Base-by-base conservation (phyloP, 2,888 invertebrate species). In the Aspidapion aeneum region DNA sequence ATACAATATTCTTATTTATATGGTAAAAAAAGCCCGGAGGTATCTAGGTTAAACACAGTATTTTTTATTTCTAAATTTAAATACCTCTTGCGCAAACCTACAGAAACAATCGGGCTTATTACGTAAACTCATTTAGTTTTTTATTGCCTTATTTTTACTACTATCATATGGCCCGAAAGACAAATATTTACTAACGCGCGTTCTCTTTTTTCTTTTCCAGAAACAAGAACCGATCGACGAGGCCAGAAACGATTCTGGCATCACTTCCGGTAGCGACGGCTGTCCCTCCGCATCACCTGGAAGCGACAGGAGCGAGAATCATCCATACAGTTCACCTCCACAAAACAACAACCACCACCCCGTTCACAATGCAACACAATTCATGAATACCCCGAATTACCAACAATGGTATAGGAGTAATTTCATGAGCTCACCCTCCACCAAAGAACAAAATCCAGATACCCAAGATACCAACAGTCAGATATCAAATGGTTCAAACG, bases 211-310 rank as follows among this genome's bases (percentile, higher is more conserved):
- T 68, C 68, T 65, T 48, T 75, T 82, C 16, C 80, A 87, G 87
- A 87, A 87, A 82, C 79, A 83, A 66, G 86, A 86, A 75, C 78
- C 79, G 0, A 72, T 76, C 64, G 81, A 81, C 9, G 78, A 78
- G 77, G 63, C 81, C 77, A 59, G 66, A 18, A 84, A 86, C 71
- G 86, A 86, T 66, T 86, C 86, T 70, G 83, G 84, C 1, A 84
- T 86, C 63, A 83, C 84, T 5, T 86, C 86, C 70, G 85, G 84
- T 70, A 85, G 85, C n/a, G 86, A 86, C 69, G 35, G 35, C 3
- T 84, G 85, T 71, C 84, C 84, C 83, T 85, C 85, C 65, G 83
- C 85, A 0, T 86, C 86, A 0, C 86, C 86, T 0, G 84, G 84
- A 1, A 84, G 84, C 9, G 85, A 85, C 60, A 71, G 74, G 62